Base-by-base conservation (phyloP, 2,797 vertebrate genomes). In the Thaleichthys pacificus region DNA sequence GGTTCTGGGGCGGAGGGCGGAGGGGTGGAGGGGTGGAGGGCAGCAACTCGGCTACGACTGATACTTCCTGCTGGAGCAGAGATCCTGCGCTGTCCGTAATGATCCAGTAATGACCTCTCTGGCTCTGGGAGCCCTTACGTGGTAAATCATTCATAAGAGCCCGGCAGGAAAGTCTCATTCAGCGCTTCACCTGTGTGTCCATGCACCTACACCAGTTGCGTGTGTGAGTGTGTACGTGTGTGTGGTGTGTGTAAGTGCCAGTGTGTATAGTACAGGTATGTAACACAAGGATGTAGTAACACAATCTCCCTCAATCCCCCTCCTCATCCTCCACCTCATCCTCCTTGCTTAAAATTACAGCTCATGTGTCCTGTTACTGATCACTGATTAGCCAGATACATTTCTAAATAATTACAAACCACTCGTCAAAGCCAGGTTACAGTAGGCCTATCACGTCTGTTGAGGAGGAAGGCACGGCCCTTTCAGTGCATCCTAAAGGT, bases 111-210 rank as follows among this genome's bases (percentile, higher is more conserved):
- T 85, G 80, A 88, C 80, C 73, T 70, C 71, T 76, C 80, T 81
- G 80, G 81, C 82, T 82, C 73, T 73, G 80, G 82, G 75, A 80
- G 74, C 82, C 77, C 74, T n/a, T 77, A 76, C 35, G 2, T 82
- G 70, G 71, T 98, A 77, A 97, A 98, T 97, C 93, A 96, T 98
- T 96, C 75, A 98, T 90, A 61, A 75, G 80, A 84, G 66, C 58
- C 79, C 14, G 74, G 66, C 81, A 89, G 90, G 84, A 83, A 87
- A 87, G 75, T 88, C 83, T 79, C 85, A 79, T 86, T 91, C 92
- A 83, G 66, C 26, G 74, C 88, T 88, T 82, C 77, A 71, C 84
- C 77, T 87, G 24, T 49, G 64, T 17, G 35, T 26, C 35, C 14
- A 21, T 15, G 38, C 22, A 21, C 22, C 35, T 66, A 12, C 42